Percentiles rank a stretch among this genome's conserved stretches.
phyloP scores from a whole-genome alignment of 2,113 vertebrate genomes.

The Psephotus haematonotus region DNA sequence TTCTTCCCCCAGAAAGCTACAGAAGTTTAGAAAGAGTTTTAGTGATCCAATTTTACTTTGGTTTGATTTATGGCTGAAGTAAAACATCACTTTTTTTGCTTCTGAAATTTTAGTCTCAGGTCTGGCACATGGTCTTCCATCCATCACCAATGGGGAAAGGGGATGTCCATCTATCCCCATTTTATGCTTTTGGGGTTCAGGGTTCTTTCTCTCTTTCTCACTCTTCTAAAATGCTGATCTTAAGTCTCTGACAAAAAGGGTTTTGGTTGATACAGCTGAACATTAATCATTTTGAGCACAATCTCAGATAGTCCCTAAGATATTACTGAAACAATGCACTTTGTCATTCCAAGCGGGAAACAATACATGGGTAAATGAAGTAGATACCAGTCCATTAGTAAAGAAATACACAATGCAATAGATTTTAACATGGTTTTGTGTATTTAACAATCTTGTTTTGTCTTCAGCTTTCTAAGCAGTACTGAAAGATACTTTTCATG shows the following conservation, averaged over 20 bases:
- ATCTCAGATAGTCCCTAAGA: not conserved
- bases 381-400: not conserved
- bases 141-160: not conserved
- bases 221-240: not conserved
- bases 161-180: not conserved
- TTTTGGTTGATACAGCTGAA: not conserved
- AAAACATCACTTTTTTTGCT: not conserved
- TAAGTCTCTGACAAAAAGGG: not conserved
- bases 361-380: not conserved
- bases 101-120: not conserved
- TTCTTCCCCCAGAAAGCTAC: not conserved
- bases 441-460: not conserved
- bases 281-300: not conserved
- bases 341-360: not conserved
- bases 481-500: not conserved
- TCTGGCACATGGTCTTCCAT: not conserved
- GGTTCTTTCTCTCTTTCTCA: not conserved
- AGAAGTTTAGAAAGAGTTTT: not conserved
- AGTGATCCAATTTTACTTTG: not conserved
- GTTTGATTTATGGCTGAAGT: not conserved
- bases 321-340: not conserved
- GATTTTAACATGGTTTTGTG: accelerated
- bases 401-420: not conserved
- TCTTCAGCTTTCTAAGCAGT: not conserved
- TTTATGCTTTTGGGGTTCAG: not conserved